Base-by-base conservation (phyloP, 2,113 vertebrate genomes). In the Casuarius casuarius region DNA sequence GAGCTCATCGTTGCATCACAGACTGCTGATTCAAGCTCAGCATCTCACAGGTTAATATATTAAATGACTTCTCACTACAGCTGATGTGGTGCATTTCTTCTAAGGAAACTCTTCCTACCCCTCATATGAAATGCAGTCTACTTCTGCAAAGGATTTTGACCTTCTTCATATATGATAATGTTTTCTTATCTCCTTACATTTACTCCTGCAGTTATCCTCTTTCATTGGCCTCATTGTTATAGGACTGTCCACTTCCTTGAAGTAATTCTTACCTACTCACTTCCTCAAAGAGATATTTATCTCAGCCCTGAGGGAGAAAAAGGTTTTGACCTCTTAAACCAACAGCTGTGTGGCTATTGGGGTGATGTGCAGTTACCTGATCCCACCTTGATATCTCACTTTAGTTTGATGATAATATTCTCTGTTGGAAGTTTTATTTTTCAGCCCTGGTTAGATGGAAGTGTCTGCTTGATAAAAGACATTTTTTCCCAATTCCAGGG, bases 1-100 rank as follows among this genome's bases (percentile, higher is more conserved):
- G n/a, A 68, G 46, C n/a, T 77, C 31, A 52, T 62, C 1, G 0
- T 21, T 44, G 1, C 5, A 6, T 62, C 0, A 0, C 20, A 28
- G 48, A 8, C 31, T n/a, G 17, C 19, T 28, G 16, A 26, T 48
- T 56, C 14, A 52, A 62, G 56, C 31, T 87, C n/a, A 20, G 59
- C 19, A 9, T 56, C 63, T 70, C 35, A 3, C 28, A 40, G 31
- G 35, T 14, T 10, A 9, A 63, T 29, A 5, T 1, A 8, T 35
- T 42, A 7, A 49, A n/a, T 23, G n/a, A 73, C 33, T 49, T 49
- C 40, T 79, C 2, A 0, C n/a, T 58, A 54, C 40, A 62, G 52
- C 31, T 38, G 29, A 23, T 56, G n/a, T 40, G 28, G 5, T 12
- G 40, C 14, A 2, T 26, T 72, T 82, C n/a, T 56, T 44, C 21